Conservation (phyloP, 2,797 vertebrate genomes). For the Hydrocynus forskahlii region DNA sequence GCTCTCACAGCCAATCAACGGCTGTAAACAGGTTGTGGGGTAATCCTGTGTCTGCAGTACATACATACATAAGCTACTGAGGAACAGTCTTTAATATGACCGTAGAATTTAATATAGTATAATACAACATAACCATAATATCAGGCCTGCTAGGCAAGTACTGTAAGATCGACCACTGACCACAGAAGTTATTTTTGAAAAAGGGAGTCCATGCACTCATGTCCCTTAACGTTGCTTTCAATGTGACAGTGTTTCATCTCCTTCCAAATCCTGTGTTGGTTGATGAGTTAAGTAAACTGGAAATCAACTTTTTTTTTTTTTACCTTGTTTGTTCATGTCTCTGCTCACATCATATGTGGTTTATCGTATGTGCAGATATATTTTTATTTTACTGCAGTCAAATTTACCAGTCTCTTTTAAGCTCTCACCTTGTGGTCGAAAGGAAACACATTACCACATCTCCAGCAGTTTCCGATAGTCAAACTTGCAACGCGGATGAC, state of each 20-base stretch:
- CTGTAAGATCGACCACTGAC: neutral
- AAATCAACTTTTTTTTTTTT: no score
- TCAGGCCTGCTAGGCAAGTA: neutral
- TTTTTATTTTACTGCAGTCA: no score
- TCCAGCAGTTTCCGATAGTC: no score
- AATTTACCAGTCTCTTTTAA: no score
- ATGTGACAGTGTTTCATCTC: neutral
- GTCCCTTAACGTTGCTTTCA: neutral
- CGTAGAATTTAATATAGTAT: neutral
- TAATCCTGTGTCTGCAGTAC: constrained; percentile 14
- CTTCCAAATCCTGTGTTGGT: neutral
- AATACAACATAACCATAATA: no score
- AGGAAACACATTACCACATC: no score
- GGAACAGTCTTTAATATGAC: constrained; percentile 31
- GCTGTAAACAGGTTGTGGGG: constrained; percentile 8
- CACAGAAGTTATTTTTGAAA: neutral
- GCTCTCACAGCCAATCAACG: neutral
- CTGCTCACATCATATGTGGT: no score
- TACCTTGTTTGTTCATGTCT: no score
- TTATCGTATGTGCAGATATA: no score
- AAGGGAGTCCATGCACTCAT: neutral
- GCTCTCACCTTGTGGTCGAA: no score
- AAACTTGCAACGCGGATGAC: no score
- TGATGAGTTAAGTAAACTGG: no score
- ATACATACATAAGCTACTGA: constrained; percentile 21